A percentile compares a stretch with the other conserved stretches of the same genome.
Evolutionary conservation across 2,113 vertebrate genomes (phyloP).

Genomic region (Lepus timidus): DNA sequence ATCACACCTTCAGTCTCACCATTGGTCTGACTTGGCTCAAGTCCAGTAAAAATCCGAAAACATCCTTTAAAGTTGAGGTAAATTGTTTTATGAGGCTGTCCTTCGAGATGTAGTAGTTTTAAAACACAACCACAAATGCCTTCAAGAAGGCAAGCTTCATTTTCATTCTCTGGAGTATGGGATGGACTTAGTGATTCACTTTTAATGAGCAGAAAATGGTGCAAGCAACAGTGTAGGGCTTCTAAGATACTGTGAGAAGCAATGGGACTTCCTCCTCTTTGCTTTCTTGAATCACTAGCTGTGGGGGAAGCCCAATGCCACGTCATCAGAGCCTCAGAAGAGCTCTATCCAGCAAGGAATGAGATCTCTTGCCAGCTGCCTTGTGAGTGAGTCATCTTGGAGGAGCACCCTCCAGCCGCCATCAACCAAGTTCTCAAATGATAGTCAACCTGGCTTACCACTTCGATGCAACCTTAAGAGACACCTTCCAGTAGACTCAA

Average conservation of each 20-base stretch:
- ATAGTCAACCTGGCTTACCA: background rate
- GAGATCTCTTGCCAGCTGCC: background rate
- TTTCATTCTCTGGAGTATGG: background rate
- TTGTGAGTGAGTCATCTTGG: background rate
- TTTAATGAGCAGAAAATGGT: background rate
- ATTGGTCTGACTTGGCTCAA: background rate
- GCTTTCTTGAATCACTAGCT: background rate
- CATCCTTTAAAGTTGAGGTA: background rate
- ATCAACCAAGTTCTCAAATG: background rate
- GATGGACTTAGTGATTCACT: background rate
- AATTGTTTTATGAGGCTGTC: background rate
- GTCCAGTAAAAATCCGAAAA: background rate
- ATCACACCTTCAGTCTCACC: background rate
- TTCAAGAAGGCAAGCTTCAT: background rate
- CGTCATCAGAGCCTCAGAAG: background rate
- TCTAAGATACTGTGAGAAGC: background rate
- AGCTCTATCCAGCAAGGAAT: background rate
- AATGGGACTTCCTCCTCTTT: background rate
- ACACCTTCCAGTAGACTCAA: background rate
- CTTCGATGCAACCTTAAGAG: background rate
- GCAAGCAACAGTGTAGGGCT: accelerated
- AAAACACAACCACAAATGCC: background rate
- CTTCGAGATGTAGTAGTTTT: background rate
- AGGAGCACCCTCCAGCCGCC: background rate
- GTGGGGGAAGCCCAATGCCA: background rate